phyloP scores from a whole-genome alignment of 2,113 vertebrate species.

The Crocuta crocuta region DNA sequence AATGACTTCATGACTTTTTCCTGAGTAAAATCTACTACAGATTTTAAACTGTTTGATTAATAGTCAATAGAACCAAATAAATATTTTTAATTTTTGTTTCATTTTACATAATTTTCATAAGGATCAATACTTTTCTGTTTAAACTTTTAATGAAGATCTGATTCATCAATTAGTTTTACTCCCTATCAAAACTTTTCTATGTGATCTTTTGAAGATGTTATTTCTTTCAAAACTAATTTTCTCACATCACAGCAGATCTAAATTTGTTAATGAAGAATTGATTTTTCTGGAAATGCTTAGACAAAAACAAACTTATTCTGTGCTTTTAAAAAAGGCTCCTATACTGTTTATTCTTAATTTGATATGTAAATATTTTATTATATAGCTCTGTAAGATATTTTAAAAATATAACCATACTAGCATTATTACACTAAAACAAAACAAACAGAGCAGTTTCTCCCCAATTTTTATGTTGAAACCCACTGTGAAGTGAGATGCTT shows the following conservation, averaged over 20 bases:
- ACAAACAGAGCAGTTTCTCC: not conserved
- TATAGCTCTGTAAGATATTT: not conserved
- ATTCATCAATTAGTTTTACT: not conserved
- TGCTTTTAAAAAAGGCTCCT: not conserved
- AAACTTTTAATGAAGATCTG: not conserved
- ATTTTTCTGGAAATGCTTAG: not conserved
- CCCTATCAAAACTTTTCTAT: not conserved
- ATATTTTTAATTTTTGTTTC: constrained; percentile 19
- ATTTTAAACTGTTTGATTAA: not conserved
- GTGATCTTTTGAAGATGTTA: not conserved
- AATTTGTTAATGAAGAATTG: constrained; percentile 10
- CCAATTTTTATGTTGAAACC: not conserved
- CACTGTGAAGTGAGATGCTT: not conserved
- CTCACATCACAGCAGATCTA: not conserved
- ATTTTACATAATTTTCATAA: constrained; percentile 17
- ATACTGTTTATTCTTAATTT: not conserved
- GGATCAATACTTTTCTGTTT: not conserved
- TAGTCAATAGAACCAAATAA: not conserved
- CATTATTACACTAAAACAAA: not conserved
- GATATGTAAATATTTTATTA: not conserved
- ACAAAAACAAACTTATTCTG: not conserved
- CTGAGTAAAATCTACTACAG: not conserved
- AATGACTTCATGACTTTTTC: not conserved
- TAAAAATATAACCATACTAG: not conserved
- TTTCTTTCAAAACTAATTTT: constrained; percentile 24